Percentiles rank a stretch among this genome's conserved stretches.
Evolutionary conservation across 2,113 vertebrate species (phyloP).

Genomic region (Pelecanoides urinatrix): DNA sequence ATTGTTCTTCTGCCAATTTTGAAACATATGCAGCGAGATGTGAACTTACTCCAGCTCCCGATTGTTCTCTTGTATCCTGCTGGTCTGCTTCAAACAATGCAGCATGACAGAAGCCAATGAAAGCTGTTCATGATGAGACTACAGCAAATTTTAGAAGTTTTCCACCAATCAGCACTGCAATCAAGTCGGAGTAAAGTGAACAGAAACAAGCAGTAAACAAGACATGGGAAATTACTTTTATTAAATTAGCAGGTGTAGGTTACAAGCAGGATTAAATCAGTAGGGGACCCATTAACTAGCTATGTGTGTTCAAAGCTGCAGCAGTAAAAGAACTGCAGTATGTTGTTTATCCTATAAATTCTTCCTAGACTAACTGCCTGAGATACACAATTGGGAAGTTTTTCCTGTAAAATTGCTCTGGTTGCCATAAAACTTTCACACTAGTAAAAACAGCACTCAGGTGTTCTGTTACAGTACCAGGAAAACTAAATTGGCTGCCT

Average conservation of each 20-base stretch:
- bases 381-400: neutral
- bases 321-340: neutral
- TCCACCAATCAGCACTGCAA: neutral
- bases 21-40: slow-evolving; percentile 25
- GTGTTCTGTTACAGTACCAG: neutral
- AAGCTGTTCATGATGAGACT: neutral
- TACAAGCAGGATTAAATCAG: slow-evolving; percentile 14
- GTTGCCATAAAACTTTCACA: neutral
- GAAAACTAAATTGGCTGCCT: neutral
- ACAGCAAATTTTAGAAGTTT: neutral
- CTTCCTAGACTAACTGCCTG: neutral
- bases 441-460: neutral
- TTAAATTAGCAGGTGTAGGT: slow-evolving; percentile 44
- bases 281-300: neutral
- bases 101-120: neutral
- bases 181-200: neutral
- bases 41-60: neutral
- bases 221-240: neutral
- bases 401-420: neutral
- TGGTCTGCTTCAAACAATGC: slow-evolving; percentile 9
- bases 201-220: slow-evolving; percentile 19
- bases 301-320: slow-evolving; percentile 14
- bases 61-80: slow-evolving; percentile 58
- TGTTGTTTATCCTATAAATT: neutral
- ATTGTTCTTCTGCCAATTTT: slow-evolving; percentile 49